Percentiles rank a stretch among this genome's conserved stretches.
Conservation (phyloP, 2,113 vertebrate genomes). For the Chaetura pelagica region DNA sequence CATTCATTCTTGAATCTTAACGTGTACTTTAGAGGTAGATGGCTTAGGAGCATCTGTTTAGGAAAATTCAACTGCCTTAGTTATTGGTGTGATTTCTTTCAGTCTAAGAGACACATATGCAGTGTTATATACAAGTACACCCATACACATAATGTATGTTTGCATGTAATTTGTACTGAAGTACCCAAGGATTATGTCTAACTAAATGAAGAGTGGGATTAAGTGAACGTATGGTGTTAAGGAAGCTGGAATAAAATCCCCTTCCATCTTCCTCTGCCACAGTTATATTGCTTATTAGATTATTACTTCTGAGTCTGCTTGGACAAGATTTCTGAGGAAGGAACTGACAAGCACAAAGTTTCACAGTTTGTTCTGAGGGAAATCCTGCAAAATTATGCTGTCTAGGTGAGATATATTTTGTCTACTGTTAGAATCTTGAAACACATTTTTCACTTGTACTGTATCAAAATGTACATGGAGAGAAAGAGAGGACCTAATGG, state of each 20-base stretch:
- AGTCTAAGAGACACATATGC: not conserved
- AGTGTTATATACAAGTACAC: not conserved
- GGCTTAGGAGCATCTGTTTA: not conserved
- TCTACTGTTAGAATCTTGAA: not conserved
- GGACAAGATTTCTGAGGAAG: slow-evolving; percentile 3
- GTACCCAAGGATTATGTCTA: slow-evolving; percentile 32
- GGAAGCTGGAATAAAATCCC: slow-evolving; percentile 60
- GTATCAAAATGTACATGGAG: not conserved
- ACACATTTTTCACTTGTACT: not conserved
- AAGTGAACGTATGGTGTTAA: slow-evolving; percentile 56
- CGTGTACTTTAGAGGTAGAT: not conserved
- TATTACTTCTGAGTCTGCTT: slow-evolving; percentile 31
- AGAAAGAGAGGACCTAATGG: not conserved
- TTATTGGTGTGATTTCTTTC: not conserved
- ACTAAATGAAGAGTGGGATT: slow-evolving; percentile 54
- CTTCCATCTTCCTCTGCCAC: slow-evolving; percentile 11
- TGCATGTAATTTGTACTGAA: slow-evolving; percentile 18
- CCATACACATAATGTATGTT: not conserved
- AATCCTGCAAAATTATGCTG: not conserved
- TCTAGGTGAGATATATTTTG: not conserved
- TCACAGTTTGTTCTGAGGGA: not conserved
- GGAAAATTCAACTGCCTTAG: not conserved
- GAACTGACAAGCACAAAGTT: not conserved
- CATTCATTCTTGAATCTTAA: not conserved
- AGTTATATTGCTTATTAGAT: slow-evolving; percentile 39